Base-by-base conservation (phyloP, 2,888 invertebrate species). In the Perdita meconis region DNA sequence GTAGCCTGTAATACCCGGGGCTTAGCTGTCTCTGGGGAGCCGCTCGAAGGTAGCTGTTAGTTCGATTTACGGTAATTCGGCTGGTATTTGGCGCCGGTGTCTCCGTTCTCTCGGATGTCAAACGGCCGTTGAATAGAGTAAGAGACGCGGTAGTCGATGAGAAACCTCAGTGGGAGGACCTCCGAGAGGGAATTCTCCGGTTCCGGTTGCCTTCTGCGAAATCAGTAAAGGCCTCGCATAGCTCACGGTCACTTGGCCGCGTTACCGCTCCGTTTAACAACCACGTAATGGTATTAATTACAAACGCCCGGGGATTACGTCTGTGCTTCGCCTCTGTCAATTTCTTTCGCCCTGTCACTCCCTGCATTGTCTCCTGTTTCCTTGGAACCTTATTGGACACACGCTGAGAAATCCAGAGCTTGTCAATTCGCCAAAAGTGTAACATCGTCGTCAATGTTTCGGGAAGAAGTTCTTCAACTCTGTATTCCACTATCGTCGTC, bases 51-150 rank as follows among this genome's bases (percentile, higher is more conserved):
- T 73, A 26, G 72, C 79, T 85, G 84, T 66, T 80, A 79, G 84
- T 87, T 87, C 86, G 84, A 87, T 87, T 87, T 83, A 84, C 82
- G 77, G 79, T 82, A 84, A 87, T 86, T 87, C 85, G 72, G 65
- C 85, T 83, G 83, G 84, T 75, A 83, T 85, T 86, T 75, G 82
- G 69, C 65, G 64, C 42, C 64, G 57, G 80, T 78, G 81, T 75
- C 85, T 82, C 72, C 69, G 71, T 81, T 75, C 81, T 81, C 80
- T 81, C 79, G 73, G 80, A 80, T 87, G 84, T 86, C 87, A 87
- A 88, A 86, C 84, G 78, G 61, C 69, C 78, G 78, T 71, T 76
- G 80, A 78, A 78, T 74, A 72, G 71, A 60, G 74, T 55, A 65
- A 57, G 77, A 79, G 76, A 74, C 74, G 68, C 56, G 53, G 38